Evolutionary conservation across 1,140 invertebrate genomes (phyloP).

Genomic region (Drosophila carrolli): DNA sequence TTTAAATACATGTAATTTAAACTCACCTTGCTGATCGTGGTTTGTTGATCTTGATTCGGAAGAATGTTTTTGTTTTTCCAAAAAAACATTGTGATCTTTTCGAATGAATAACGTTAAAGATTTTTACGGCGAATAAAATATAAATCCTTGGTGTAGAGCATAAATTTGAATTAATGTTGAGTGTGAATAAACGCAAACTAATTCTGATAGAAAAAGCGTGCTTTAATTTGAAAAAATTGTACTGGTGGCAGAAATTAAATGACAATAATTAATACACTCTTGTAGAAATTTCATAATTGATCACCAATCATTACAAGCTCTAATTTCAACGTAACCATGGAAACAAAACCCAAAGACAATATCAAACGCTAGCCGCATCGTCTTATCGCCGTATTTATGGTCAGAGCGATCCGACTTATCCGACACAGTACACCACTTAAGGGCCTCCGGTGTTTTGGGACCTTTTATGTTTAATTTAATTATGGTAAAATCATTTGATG

Average conservation of each 20-base stretch:
- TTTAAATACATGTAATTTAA: no score
- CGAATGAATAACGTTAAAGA: no score
- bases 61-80: not conserved
- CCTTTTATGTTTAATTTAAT: conserved; percentile 76
- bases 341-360: conserved; percentile 23
- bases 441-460: conserved; percentile 33
- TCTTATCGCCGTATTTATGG: conserved; percentile 82
- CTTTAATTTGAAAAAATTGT: no score
- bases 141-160: no score
- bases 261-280: no score
- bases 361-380: conserved; percentile 72
- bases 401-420: conserved; percentile 48
- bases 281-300: conserved; percentile 7
- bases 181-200: no score
- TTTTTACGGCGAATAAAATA: no score
- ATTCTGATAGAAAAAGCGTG: no score
- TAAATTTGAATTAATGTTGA: no score
- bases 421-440: conserved; percentile 68
- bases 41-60: not conserved
- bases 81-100: no score
- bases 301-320: conserved; percentile 26
- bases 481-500: conserved; percentile 65
- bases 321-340: conserved; percentile 10
- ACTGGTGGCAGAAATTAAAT: no score
- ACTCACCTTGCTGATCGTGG: no score